These are phyloP conservation scores for Clarias platycephalus DNA, from an alignment of 2,797 vertebrate species.

Conservation along the genomic window DNA sequence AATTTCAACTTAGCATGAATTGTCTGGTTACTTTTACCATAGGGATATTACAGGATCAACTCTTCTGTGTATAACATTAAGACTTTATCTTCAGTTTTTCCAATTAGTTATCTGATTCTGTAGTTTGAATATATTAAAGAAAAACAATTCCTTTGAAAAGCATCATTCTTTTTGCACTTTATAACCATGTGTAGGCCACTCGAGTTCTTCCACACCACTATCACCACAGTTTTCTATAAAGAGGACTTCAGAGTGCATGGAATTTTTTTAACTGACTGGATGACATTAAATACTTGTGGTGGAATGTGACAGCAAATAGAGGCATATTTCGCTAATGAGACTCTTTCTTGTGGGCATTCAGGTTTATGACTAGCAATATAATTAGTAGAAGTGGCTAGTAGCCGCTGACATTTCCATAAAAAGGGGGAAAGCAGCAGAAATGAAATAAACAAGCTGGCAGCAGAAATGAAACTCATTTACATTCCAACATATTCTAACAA, in stretches of 20 bases:
- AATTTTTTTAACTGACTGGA: not conserved
- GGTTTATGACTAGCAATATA: conserved; percentile 44
- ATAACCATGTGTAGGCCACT: not conserved
- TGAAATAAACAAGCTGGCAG: conserved; percentile 74
- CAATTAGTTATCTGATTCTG: not conserved
- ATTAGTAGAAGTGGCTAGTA: conserved; percentile 57
- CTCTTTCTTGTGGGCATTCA: conserved; percentile 38
- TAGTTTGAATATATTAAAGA: not conserved
- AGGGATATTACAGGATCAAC: not conserved
- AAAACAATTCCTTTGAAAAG: not conserved
- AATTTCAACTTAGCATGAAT: too few relatives aligned
- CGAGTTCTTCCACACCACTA: too few relatives aligned
- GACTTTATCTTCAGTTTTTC: not conserved
- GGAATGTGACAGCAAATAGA: conserved; percentile 30
- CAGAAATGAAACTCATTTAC: conserved; percentile 70
- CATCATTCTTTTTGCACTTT: not conserved
- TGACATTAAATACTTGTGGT: not conserved
- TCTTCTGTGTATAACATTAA: not conserved
- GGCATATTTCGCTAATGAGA: conserved; percentile 36
- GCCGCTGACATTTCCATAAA: conserved; percentile 61
- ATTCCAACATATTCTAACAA: conserved; percentile 65
- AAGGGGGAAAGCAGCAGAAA: conserved; percentile 66
- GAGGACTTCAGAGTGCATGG: not conserved
- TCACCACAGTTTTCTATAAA: not conserved
- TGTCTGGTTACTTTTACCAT: not conserved